Evolutionary conservation across 2,113 vertebrate genomes (phyloP).

Genomic region (Oostethus manadensis): DNA sequence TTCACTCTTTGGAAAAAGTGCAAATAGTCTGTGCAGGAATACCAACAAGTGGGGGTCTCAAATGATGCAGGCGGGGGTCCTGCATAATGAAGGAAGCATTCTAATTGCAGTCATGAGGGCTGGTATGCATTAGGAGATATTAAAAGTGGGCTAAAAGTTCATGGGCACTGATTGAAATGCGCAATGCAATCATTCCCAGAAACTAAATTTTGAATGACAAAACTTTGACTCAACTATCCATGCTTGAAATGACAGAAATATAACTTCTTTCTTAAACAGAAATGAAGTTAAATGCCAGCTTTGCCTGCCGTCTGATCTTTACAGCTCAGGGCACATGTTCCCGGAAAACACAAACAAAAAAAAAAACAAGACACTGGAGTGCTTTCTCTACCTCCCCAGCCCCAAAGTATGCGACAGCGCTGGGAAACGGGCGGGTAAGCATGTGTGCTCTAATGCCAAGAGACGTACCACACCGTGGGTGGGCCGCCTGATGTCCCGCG

Average conservation of each 20-base stretch:
- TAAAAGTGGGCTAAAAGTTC: constrained; percentile 69
- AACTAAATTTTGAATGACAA: constrained; percentile 13
- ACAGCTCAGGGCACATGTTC: constrained; percentile 43
- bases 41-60: constrained; percentile 37
- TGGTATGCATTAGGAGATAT: constrained; percentile 73
- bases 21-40: constrained; percentile 36
- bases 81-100: constrained; percentile 64
- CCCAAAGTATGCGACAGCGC: constrained; percentile 19
- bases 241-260: background rate
- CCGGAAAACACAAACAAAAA: too few species aligned
- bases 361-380: too few species aligned
- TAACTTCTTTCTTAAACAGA: background rate
- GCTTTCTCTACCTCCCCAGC: constrained; percentile 31
- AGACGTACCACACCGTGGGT: constrained; percentile 61
- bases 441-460: constrained; percentile 46
- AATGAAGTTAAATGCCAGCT: background rate
- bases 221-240: too few species aligned
- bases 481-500: constrained; percentile 57
- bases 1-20: constrained; percentile 19
- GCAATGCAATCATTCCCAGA: constrained; percentile 63
- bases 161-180: constrained; percentile 66
- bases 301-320: constrained; percentile 11
- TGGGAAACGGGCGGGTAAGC: constrained; percentile 48
- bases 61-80: constrained; percentile 62
- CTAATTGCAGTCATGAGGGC: constrained; percentile 69